Evolutionary conservation across 2,113 vertebrate species (phyloP), one percentile per base, ranked within the genome.

Genomic region (Nanorana parkeri): DNA sequence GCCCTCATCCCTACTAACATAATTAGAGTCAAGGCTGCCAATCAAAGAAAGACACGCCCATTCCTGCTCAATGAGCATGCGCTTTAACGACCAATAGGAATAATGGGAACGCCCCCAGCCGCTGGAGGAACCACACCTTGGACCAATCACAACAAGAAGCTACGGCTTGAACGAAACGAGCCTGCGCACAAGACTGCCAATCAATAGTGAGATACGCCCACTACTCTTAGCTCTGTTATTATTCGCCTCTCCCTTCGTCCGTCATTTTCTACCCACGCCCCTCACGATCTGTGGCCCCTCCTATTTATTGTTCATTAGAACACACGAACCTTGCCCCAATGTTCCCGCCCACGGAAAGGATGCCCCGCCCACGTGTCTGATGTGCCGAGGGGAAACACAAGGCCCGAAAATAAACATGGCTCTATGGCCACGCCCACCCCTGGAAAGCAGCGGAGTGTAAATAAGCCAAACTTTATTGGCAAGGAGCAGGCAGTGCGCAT

Each of bases 401-500:
- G 51, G 69, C 23, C 23, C 51, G 16, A 11, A n/a, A 23, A 4
- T 47, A 26, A 51, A 51, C 51, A 4, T 28, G 21, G 6, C 7
- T 8, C 8, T 24, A 52, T 56, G 23, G 8, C 8, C 24, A 55
- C 69, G 68, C 68, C 17, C 21, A 26, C n/a, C n/a, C n/a, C n/a
- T n/a, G 47, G 16, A 7, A 13, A 1, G 28, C 32, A 47, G 28
- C 36, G 32, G 32, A 20, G 3, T 54, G 69, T 72, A 17, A 29
- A 72, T 17, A 56, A 56, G 26, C 20, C 4, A 28, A 72, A 56
- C 69, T 72, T 72, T 72, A 72, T 72, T 29, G 5, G 51, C 23
- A 72, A 0, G 8, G 17, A 19, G 0, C 13, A n/a, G n/a, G 7
- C 36, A 0, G 0, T 1, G 15, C 47, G 51, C 69, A 29, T 72